phyloP scores from a whole-genome alignment of 37 sponge, comb jelly and placozoan genomes.

The Tethya wilhelma region DNA sequence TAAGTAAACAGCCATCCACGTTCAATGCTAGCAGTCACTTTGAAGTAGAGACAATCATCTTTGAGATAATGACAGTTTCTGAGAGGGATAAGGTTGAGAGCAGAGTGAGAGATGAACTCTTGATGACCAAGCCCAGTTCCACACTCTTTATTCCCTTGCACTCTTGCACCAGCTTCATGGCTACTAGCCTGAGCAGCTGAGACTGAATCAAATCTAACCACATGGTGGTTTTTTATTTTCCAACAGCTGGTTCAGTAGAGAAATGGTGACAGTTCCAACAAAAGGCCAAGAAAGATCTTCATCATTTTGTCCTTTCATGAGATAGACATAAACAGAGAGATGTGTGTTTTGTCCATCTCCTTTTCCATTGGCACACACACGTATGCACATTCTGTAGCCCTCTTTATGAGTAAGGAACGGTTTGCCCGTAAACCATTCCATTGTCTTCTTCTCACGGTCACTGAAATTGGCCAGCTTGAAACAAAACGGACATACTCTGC shows the following conservation, averaged over 20 bases:
- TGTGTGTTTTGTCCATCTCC: background rate
- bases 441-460: background rate
- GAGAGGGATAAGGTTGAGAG: background rate
- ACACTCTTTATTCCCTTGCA: background rate
- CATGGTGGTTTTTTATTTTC: constrained; percentile 34
- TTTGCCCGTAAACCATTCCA: constrained; percentile 6
- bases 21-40: too few relatives aligned
- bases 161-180: background rate
- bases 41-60: constrained; percentile 48
- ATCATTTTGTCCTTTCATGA: constrained; percentile 46
- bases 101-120: constrained; percentile 12
- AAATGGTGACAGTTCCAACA: constrained; percentile 1
- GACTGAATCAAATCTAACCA: too few relatives aligned
- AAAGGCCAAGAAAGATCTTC: constrained; percentile 40
- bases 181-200: background rate
- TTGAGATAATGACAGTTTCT: constrained; percentile 49
- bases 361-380: constrained; percentile 17
- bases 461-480: constrained; percentile 13
- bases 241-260: constrained; percentile 44
- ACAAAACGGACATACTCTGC: too few relatives aligned
- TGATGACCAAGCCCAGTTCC: background rate
- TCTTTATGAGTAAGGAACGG: constrained; percentile 17
- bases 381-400: constrained; percentile 22
- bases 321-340: constrained; percentile 14
- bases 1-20: too few relatives aligned